A percentile compares a stretch with the other conserved stretches of the same genome.
These are phyloP conservation scores for Drosophila ambigua DNA, from an alignment of 1,140 invertebrate genomes.

Conservation along the genomic window DNA sequence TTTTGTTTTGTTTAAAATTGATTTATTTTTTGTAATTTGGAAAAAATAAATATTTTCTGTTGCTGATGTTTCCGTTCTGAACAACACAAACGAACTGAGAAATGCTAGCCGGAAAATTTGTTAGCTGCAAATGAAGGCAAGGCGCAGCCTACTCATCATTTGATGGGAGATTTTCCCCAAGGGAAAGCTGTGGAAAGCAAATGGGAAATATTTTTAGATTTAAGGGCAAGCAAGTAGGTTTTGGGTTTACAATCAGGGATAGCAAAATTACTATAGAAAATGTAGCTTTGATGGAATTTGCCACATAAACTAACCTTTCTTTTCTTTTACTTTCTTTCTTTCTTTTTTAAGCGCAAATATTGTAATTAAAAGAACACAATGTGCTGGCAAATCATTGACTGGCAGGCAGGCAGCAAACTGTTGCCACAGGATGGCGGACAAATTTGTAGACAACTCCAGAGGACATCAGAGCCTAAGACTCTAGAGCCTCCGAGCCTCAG, in stretches of 20 bases:
- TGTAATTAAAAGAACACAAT: slow-evolving; percentile 23
- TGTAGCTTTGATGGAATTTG: too few relatives aligned
- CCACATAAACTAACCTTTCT: too few relatives aligned
- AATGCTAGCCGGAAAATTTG: neutral
- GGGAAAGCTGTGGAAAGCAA: neutral
- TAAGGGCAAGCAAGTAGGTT: too few relatives aligned
- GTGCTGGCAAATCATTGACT: slow-evolving; percentile 9
- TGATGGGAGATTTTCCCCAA: too few relatives aligned
- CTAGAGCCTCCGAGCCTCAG: too few relatives aligned
- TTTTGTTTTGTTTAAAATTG: neutral
- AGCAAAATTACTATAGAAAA: too few relatives aligned
- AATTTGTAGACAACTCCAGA: slow-evolving; percentile 39
- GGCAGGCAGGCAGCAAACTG: neutral
- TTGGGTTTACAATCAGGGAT: too few relatives aligned
- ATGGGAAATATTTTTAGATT: too few relatives aligned
- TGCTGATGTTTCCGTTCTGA: neutral
- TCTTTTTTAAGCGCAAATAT: slow-evolving; percentile 2
- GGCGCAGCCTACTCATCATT: slow-evolving; percentile 19
- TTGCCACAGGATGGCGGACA: slow-evolving; percentile 36
- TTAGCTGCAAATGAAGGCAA: too few relatives aligned
- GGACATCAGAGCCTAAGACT: too few relatives aligned
- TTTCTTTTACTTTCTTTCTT: neutral
- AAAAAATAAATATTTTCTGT: neutral
- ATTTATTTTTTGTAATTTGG: neutral
- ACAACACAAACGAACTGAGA: neutral